Conservation (phyloP, 1,140 invertebrate species). For the Triops longicaudatus region DNA sequence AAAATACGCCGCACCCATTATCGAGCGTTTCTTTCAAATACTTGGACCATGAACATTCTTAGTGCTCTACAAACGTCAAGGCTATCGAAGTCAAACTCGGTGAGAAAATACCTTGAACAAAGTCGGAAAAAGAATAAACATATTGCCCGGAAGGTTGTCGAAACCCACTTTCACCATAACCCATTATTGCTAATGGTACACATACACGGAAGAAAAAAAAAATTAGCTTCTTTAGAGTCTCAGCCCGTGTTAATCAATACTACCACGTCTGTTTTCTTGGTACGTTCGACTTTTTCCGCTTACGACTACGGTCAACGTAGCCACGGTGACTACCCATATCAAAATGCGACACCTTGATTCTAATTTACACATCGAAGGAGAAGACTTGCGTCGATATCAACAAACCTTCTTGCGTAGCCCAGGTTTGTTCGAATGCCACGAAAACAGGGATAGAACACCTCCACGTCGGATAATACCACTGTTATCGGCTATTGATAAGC, state of each 20-base stretch:
- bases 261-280: background rate
- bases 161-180: background rate
- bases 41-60: background rate
- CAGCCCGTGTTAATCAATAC: background rate
- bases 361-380: background rate
- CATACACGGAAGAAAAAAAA: background rate
- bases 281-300: background rate
- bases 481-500: too few species aligned
- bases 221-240: background rate
- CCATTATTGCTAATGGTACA: background rate
- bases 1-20: background rate
- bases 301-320: background rate
- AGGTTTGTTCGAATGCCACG: too few species aligned
- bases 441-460: too few species aligned
- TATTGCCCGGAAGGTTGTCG: background rate
- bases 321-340: slow-evolving; percentile 1
- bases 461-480: too few species aligned
- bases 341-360: background rate
- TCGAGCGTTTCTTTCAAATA: background rate
- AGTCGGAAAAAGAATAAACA: background rate
- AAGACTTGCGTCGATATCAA: background rate
- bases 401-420: too few species aligned
- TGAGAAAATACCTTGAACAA: background rate
- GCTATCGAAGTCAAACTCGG: background rate
- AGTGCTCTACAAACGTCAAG: background rate